These are phyloP conservation scores for Ovis aries DNA, from an alignment of 2,113 vertebrate species.

Conservation along the genomic window DNA sequence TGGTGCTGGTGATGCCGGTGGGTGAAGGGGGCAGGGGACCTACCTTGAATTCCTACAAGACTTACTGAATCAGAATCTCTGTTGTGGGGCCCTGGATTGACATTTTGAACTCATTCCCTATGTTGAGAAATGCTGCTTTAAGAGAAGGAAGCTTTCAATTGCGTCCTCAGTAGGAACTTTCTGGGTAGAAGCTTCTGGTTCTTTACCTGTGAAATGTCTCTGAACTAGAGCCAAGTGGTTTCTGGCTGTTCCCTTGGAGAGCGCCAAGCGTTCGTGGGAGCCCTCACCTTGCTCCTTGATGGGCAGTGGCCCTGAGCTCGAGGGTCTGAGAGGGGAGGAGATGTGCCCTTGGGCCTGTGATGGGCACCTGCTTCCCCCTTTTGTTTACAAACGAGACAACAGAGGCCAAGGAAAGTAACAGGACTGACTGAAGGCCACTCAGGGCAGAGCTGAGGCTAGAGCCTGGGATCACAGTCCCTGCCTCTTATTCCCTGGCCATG, in stretches of 20 bases:
- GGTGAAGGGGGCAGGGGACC: neutral
- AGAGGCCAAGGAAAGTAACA: neutral
- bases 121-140: neutral
- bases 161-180: neutral
- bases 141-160: neutral
- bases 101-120: neutral
- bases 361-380: accelerated
- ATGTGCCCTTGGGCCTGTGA: neutral
- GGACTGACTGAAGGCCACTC: neutral
- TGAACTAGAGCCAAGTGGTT: neutral
- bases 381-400: neutral
- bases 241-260: neutral
- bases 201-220: neutral
- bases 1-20: neutral
- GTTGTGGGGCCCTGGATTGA: neutral
- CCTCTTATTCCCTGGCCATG: neutral
- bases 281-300: accelerated
- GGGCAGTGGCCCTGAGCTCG: neutral
- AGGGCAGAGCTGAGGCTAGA: neutral
- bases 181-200: neutral
- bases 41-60: neutral
- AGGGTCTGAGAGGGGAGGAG: neutral
- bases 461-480: neutral
- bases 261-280: accelerated
- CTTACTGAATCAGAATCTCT: neutral